Base-by-base conservation (phyloP, 2,888 invertebrate species). In the Desoria tigrina region DNA sequence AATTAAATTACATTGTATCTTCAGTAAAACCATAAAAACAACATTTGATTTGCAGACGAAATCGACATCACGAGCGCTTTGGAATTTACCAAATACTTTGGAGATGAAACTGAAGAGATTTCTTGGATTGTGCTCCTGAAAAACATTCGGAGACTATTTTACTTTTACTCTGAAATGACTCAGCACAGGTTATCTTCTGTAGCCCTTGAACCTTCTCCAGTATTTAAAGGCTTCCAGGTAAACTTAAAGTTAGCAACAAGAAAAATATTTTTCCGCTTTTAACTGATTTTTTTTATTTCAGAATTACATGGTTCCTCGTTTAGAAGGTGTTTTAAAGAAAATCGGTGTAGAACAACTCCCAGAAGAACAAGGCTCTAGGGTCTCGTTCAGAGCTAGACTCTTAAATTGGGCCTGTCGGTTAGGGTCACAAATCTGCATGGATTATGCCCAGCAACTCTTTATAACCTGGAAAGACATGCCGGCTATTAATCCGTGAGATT, bases 341-440 rank as follows among this genome's bases (percentile, higher is more conserved):
- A 65, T 70, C 11, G 70, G 70, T 9, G 51, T 63, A n/a, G 67
- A 70, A 53, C 67, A 70, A 49, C 24, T 18, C 6, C 56, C 57
- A 7, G 59, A 62, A 16, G 67, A 70, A n/a, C 39, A 28, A 7
- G 70, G 70, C 14, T 42, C 50, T n/a, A 54, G 39, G 7, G 61
- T 70, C 14, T 45, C 42, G 39, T 63, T 63, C 11, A 56, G 67
- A 60, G 54, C 67, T 14, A 39, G 53, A 54, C 56, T 70, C 6
- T 50, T 67, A 6, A 54, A 18, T 18, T 68, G 68, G 71, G 68
- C 71, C 27, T 71, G 71, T 51, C 32, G 58, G 58, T 58, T 71
- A 6, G 65, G 61, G 0, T 60, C 58, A 3, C 26, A 42, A 26
- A 32, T 55, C n/a, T 71, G 71, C 27, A 26, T 59, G 4, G 57